Conservation (phyloP, 1,140 invertebrate species). For the Trichonephila clavipes region DNA sequence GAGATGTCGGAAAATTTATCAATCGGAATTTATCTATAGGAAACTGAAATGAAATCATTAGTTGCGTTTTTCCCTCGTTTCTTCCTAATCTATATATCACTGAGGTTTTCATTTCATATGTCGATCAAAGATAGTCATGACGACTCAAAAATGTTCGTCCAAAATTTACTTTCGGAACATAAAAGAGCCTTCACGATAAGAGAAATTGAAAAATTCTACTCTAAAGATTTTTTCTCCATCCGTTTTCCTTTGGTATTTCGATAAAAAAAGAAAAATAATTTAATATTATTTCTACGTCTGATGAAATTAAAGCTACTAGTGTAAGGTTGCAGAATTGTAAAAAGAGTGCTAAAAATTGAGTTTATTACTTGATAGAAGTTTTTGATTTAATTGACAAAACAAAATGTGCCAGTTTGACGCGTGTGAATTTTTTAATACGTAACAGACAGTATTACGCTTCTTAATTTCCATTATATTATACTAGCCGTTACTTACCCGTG, state of each 20-base stretch:
- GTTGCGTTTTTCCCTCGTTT: not conserved
- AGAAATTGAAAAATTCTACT: not conserved
- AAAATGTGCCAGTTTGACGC: too few relatives aligned
- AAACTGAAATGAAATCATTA: conserved; percentile 12
- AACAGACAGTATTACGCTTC: too few relatives aligned
- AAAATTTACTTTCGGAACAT: not conserved
- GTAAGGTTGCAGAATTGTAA: too few relatives aligned
- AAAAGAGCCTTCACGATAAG: not conserved
- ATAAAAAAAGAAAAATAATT: too few relatives aligned
- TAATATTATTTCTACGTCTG: too few relatives aligned
- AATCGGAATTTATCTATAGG: not conserved
- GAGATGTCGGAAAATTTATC: not conserved
- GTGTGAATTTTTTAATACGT: too few relatives aligned
- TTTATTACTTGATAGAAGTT: too few relatives aligned
- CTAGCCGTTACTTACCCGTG: too few relatives aligned
- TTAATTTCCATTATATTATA: too few relatives aligned
- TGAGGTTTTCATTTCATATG: not conserved
- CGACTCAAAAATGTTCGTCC: not conserved
- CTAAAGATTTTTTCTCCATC: not conserved
- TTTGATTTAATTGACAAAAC: too few relatives aligned
- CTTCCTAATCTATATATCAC: not conserved
- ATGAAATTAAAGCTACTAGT: too few relatives aligned
- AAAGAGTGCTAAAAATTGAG: too few relatives aligned
- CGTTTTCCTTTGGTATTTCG: not conserved
- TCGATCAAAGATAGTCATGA: not conserved